Evolutionary conservation across 2,797 vertebrate genomes (phyloP), one percentile per base, ranked within the genome.

Genomic region (Dipus sagitta): DNA sequence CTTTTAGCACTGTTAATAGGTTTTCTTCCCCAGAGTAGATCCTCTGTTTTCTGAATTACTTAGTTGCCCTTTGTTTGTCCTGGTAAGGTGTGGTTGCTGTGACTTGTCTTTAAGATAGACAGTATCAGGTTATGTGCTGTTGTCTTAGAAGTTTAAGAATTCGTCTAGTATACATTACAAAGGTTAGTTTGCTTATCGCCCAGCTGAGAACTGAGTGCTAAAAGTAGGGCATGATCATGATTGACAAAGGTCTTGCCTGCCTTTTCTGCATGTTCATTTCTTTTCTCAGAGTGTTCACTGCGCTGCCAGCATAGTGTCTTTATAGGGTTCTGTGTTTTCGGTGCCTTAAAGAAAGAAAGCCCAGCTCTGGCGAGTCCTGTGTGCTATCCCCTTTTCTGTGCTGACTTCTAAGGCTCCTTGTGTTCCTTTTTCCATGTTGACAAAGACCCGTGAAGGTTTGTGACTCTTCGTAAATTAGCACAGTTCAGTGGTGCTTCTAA

Each of bases 91-190:
- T 84, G 20, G 52, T 88, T 88, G 13, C 38, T 89, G 9, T 92
- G 68, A 87, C 13, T 77, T 79, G 26, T 85, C 54, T 90, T 93
- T 78, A 83, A 75, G 74, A 42, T 68, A 92, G 54, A 75, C 74
- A 76, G 64, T 81, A 58, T 91, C 65, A 68, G n/a, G 20, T 47
- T 79, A 13, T 23, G 20, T 30, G 38, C 8, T 72, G 34, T 76
- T 83, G 68, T 86, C 58, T 67, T 84, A 88, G 60, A 82, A 67
- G 47, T 75, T 88, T 80, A 80, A 81, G n/a, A 76, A 14, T 81
- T 87, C 72, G 11, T 75, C 6, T 72, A 70, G 70, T 26, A 38
- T 4, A 2, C 88, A 65, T 78, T 62, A 71, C 38, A 81, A 47
- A 62, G 60, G 24, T 78, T 90, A 74, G 58, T 86, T 82, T 90